These are phyloP conservation scores for Perdita meconis DNA, from an alignment of 2,888 invertebrate genomes.

Conservation along the genomic window DNA sequence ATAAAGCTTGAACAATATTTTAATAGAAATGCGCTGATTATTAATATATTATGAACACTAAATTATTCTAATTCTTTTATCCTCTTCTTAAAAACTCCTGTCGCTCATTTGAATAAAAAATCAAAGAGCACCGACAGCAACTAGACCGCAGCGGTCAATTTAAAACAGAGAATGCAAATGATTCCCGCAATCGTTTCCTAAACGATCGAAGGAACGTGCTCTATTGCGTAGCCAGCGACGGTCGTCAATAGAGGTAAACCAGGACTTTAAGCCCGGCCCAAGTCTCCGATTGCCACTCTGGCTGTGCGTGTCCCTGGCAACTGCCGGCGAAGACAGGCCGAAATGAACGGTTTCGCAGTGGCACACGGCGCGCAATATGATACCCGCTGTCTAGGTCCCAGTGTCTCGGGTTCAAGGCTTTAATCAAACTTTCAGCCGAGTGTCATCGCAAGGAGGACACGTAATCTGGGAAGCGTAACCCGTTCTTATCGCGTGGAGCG, in stretches of 20 bases:
- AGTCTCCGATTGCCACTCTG: constrained; percentile 17
- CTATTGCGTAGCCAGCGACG: background rate
- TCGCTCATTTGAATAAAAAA: too few relatives aligned
- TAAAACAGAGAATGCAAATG: too few relatives aligned
- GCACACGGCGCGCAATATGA: constrained; percentile 8
- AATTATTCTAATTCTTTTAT: too few relatives aligned
- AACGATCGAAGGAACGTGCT: too few relatives aligned
- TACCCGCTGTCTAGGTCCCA: constrained; percentile 8
- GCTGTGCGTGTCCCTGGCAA: background rate
- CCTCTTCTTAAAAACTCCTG: too few relatives aligned
- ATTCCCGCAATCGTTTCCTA: too few relatives aligned
- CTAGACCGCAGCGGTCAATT: too few relatives aligned
- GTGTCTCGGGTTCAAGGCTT: constrained; percentile 21
- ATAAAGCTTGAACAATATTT: too few relatives aligned
- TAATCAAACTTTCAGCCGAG: constrained; percentile 43
- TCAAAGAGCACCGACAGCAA: too few relatives aligned
- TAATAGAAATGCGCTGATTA: too few relatives aligned
- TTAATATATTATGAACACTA: too few relatives aligned
- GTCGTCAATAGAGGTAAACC: constrained; percentile 14
- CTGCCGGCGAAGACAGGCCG: background rate
- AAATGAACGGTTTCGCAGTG: constrained; percentile 32
- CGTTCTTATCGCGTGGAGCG: constrained; percentile 20
- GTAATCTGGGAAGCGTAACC: constrained; percentile 33
- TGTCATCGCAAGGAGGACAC: constrained; percentile 10
- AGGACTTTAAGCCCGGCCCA: background rate